Evolutionary conservation across 2,797 vertebrate species (phyloP), one percentile per base, ranked within the genome.

Genomic region (Urocyon cinereoargenteus): DNA sequence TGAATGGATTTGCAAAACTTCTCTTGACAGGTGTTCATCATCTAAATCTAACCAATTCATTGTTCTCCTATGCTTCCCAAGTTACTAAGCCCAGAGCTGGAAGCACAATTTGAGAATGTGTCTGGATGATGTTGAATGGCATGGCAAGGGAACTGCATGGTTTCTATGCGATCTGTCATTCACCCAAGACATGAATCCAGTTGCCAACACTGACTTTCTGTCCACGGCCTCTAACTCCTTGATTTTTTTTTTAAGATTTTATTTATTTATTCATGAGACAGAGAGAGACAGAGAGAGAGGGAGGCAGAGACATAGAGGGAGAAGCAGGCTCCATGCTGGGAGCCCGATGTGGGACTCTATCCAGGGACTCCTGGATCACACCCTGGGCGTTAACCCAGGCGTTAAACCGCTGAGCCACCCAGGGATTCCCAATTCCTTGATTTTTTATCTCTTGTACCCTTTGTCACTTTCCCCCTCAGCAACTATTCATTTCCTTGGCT

Each of bases 151-250:
- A 24, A 3, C 55, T 10, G 1, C 0, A 10, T 34, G 16, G 6
- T 19, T 59, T 68, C 40, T 68, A 0, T 3, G 14, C 21, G 12
- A 22, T 26, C 36, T 62, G 15, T 4, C 12, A 22, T 82, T 86
- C 75, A 45, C 28, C 1, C 1, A 6, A 6, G 2, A 1, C 19
- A 1, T 1, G 16, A 89, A 64, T n/a, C 19, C 64, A 26, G 19
- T 26, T 21, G 31, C 24, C 4, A 24, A 57, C 36, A 49, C 11
- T 12, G 28, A 28, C 36, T 22, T 57, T 70, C 22, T 16, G 13
- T 62, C n/a, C 77, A 1, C 12, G 31, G 12, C 85, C 62, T 75
- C 49, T 21, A 62, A n/a, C 22, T 14, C 28, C 78, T 61, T 2
- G 0, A 6, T 26, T 49, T 53, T 36, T 73, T 22, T 61, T 59